Evolutionary conservation across 2,888 invertebrate species (phyloP).

Genomic region (Acronicta alni): DNA sequence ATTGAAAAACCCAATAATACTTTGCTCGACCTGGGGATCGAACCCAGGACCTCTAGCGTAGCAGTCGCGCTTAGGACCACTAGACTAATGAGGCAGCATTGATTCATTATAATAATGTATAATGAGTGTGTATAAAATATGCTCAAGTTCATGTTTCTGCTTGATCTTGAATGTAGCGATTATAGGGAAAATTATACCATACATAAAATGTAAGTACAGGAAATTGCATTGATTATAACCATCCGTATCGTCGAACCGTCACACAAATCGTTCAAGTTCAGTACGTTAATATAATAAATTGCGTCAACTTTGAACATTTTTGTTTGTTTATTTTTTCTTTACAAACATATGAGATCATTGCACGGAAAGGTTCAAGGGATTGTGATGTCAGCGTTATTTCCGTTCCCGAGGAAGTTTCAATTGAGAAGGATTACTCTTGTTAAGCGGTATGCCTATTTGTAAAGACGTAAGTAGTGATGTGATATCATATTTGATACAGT

Average conservation of each 20-base stretch:
- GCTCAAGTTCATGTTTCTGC: neutral
- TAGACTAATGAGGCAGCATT: too few relatives aligned
- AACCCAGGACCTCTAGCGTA: too few relatives aligned
- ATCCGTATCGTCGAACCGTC: constrained; percentile 12
- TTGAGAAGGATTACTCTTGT: constrained; percentile 26
- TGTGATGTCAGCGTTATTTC: constrained; percentile 47
- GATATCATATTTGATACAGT: neutral
- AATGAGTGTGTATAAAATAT: too few relatives aligned
- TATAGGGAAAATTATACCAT: constrained; percentile 25
- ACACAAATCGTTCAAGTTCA: constrained; percentile 42
- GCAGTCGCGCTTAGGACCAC: too few relatives aligned
- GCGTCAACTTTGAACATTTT: constrained; percentile 16
- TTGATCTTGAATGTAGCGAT: constrained; percentile 21
- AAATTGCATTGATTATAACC: constrained; percentile 27
- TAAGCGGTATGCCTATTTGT: constrained; percentile 12
- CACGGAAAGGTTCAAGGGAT: constrained; percentile 51
- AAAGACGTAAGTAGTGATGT: neutral
- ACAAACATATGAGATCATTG: constrained; percentile 52
- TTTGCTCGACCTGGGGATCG: too few relatives aligned
- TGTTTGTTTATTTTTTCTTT: constrained; percentile 31
- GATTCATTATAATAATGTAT: too few relatives aligned
- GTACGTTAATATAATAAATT: constrained; percentile 25
- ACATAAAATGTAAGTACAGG: constrained; percentile 36
- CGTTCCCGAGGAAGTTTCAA: constrained; percentile 51
- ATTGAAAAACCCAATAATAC: too few relatives aligned